Evolutionary conservation across 1,140 invertebrate genomes (phyloP).

Genomic region (honey bee (Apis mellifera)): Amel_HAv3.1 CM009939.2:11375501-11376000

Average conservation of each 20-base stretch:
- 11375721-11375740: neutral
- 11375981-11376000: neutral
- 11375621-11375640: constrained; percentile 40
- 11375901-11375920: constrained; percentile 13
- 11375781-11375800: neutral
- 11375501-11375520: constrained; percentile 61
- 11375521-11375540: constrained; percentile 11
- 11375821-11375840: constrained; percentile 58
- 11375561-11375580: neutral
- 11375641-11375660: constrained; percentile 65
- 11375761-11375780: neutral
- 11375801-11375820: constrained; percentile 18
- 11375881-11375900: constrained; percentile 58
- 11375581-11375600: constrained; percentile 20
- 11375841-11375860: constrained; percentile 79
- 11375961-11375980: neutral
- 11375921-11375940: constrained; percentile 20
- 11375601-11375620: constrained; percentile 5
- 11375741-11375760: neutral
- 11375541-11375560: neutral
- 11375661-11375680: constrained; percentile 72
- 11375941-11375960: neutral
- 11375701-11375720: neutral
- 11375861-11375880: constrained; percentile 76
- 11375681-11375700: constrained; percentile 15